phyloP scores from a whole-genome alignment of 1,140 invertebrate genomes.

The Anoplophora glabripennis region DNA sequence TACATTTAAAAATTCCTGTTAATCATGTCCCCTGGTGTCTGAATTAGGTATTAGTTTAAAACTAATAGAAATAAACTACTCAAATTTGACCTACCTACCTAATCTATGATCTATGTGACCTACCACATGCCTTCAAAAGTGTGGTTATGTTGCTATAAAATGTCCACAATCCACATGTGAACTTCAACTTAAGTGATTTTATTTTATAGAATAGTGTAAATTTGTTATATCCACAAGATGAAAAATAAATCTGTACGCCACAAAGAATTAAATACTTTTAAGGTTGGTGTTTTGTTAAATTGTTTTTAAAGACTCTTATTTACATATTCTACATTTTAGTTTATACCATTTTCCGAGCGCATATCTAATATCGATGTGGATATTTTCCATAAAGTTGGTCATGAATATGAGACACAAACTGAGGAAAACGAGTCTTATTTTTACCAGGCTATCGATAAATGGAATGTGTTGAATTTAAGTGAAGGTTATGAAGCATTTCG shows the following conservation, averaged over 20 bases:
- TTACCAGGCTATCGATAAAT: conserved; percentile 78
- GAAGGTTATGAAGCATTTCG: conserved; percentile 75
- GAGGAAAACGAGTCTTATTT: conserved; percentile 76
- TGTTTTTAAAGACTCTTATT: conserved; percentile 18
- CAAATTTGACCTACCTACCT: too few relatives aligned
- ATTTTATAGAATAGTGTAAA: neutral
- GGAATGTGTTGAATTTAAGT: conserved; percentile 81
- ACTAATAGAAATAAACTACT: too few relatives aligned
- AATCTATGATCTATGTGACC: too few relatives aligned
- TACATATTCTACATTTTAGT: conserved; percentile 63
- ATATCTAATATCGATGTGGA: conserved; percentile 79
- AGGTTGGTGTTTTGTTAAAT: conserved; percentile 55
- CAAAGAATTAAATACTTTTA: conserved; percentile 77
- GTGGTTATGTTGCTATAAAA: too few relatives aligned
- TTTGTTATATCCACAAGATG: conserved; percentile 51
- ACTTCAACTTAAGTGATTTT: too few relatives aligned
- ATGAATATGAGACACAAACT: conserved; percentile 63
- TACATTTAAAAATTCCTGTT: too few relatives aligned
- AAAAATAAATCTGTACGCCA: conserved; percentile 74
- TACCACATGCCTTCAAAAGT: too few relatives aligned
- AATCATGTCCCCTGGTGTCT: too few relatives aligned
- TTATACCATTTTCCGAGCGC: conserved; percentile 80
- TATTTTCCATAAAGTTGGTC: conserved; percentile 72
- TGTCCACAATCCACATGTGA: too few relatives aligned
- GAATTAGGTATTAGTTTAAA: too few relatives aligned